Percentiles rank a stretch among this genome's conserved stretches.
Evolutionary conservation across 2,888 invertebrate genomes (phyloP).

Genomic region (Fissipunctia ypsillon): DNA sequence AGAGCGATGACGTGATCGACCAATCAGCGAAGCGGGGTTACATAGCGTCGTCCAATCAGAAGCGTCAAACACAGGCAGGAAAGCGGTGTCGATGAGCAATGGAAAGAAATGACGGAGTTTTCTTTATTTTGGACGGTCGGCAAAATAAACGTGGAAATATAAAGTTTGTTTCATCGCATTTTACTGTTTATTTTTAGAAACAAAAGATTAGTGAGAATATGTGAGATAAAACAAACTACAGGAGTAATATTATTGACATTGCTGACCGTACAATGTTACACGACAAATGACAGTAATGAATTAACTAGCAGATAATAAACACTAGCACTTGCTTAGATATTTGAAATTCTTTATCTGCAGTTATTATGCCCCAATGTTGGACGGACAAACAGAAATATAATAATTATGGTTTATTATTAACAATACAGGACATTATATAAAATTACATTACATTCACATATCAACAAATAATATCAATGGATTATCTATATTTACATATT

Average conservation of each 20-base stretch:
- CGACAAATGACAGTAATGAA: conserved; percentile 37
- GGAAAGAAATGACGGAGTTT: conserved; percentile 75
- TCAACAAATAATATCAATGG: neutral
- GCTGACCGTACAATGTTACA: conserved; percentile 45
- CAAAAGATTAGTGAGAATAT: neutral
- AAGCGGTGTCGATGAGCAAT: conserved; percentile 79
- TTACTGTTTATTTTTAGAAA: neutral
- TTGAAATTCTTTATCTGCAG: conserved; percentile 9
- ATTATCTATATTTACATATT: neutral
- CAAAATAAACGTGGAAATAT: conserved; percentile 10
- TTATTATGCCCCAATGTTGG: conserved; percentile 11
- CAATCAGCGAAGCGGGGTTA: conserved; percentile 75
- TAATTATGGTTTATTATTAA: neutral
- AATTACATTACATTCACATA: neutral
- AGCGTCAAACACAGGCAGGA: conserved; percentile 77
- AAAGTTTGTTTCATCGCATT: conserved; percentile 9
- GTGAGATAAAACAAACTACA: conserved; percentile 11
- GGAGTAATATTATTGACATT: conserved; percentile 29
- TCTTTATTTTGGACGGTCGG: conserved; percentile 62
- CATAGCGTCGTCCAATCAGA: conserved; percentile 73
- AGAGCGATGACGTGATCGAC: conserved; percentile 56
- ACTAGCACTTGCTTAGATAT: conserved; percentile 1
- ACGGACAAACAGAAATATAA: conserved; percentile 19
- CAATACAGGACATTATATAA: neutral
- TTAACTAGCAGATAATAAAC: conserved; percentile 34